phyloP scores from a whole-genome alignment of 1,140 invertebrate genomes.

The Lordiphosa mommai region DNA sequence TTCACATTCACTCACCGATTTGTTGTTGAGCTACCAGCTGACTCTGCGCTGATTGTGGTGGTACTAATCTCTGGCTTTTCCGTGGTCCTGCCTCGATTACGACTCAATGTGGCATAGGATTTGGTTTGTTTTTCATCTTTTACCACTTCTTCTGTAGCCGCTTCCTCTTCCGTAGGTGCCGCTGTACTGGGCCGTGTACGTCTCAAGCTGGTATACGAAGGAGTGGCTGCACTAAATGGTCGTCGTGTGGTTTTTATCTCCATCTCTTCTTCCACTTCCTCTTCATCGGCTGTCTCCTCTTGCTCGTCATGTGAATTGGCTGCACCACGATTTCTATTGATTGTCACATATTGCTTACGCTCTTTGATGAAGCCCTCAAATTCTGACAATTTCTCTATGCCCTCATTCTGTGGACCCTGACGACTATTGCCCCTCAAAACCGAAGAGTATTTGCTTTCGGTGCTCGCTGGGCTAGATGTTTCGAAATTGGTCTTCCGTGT shows the following conservation, averaged over 20 bases:
- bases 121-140: conserved; percentile 52
- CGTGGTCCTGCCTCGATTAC: conserved; percentile 41
- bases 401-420: conserved; percentile 87
- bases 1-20: conserved; percentile 33
- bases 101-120: conserved; percentile 54
- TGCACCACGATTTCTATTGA: conserved; percentile 80
- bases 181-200: conserved; percentile 82
- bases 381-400: conserved; percentile 82
- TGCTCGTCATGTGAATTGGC: conserved; percentile 59
- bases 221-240: conserved; percentile 59
- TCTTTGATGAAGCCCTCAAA: conserved; percentile 80
- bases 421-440: conserved; percentile 82
- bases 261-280: conserved; percentile 39
- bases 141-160: conserved; percentile 50
- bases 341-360: conserved; percentile 81
- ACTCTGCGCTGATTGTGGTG: conserved; percentile 11
- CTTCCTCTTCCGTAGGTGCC: conserved; percentile 51
- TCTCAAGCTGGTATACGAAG: conserved; percentile 85
- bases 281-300: conserved; percentile 58
- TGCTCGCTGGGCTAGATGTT: conserved; percentile 8
- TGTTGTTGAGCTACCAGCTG: conserved; percentile 34
- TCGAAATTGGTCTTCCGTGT: conserved; percentile 43
- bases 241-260: conserved; percentile 32
- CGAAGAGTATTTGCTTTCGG: conserved; percentile 72
- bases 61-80: conserved; percentile 15